Evolutionary conservation across 2,888 invertebrate species (phyloP).

Genomic region (Philereme vetulata): DNA sequence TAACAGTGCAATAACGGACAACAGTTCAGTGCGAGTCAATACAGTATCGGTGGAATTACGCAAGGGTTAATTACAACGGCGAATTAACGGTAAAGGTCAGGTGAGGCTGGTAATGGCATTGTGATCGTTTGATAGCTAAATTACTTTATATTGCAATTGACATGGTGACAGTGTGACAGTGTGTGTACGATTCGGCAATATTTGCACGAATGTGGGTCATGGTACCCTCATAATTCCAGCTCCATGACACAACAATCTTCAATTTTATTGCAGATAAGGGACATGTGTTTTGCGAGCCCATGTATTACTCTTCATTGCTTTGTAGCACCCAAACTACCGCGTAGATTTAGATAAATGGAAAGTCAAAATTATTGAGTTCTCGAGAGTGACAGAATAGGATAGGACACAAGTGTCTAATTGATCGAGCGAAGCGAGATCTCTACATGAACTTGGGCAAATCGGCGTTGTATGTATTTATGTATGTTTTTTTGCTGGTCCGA

Average conservation of each 20-base stretch:
- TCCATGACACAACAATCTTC: neutral
- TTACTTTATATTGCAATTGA: conserved; percentile 15
- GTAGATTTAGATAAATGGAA: too few species aligned
- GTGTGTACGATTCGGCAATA: conserved; percentile 5
- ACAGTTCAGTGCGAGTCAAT: conserved; percentile 18
- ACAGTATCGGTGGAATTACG: conserved; percentile 22
- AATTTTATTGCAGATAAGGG: too few species aligned
- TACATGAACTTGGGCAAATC: too few species aligned
- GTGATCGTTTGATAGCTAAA: conserved; percentile 20
- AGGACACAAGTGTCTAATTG: too few species aligned
- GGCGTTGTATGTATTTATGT: too few species aligned
- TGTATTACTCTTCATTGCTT: too few species aligned
- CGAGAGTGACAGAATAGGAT: too few species aligned
- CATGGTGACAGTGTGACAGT: conserved; percentile 2
- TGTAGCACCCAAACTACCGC: too few species aligned
- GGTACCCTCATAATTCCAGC: conserved; percentile 1
- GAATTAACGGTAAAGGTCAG: conserved; percentile 25
- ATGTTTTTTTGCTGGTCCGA: too few species aligned
- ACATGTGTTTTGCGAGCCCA: too few species aligned
- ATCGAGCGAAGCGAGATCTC: too few species aligned
- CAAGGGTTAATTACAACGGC: conserved; percentile 25
- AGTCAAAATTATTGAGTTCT: too few species aligned
- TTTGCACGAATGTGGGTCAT: conserved; percentile 1
- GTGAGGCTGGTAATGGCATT: conserved; percentile 19
- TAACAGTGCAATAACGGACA: conserved; percentile 24